Evolutionary conservation across 2,888 invertebrate species (phyloP).

Genomic region (Crocallis elinguaria): DNA sequence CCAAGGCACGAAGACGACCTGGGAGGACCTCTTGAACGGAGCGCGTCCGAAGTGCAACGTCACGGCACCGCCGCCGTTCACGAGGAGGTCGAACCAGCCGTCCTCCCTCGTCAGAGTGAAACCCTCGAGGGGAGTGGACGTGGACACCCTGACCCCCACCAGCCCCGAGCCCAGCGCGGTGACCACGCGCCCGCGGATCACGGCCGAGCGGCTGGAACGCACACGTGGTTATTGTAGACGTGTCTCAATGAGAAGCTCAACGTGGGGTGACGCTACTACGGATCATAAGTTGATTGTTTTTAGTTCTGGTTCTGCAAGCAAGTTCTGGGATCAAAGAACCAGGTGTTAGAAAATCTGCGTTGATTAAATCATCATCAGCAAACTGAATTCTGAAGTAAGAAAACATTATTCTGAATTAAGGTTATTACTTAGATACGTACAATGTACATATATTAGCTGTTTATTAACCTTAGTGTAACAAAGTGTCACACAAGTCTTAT

Average conservation of each 20-base stretch:
- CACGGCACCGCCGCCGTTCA: conserved; percentile 99
- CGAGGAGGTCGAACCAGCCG: conserved; percentile 98
- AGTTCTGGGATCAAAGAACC: too few relatives aligned
- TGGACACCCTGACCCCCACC: conserved; percentile 97
- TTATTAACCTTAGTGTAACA: too few relatives aligned
- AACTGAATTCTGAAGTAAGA: too few relatives aligned
- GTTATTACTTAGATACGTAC: too few relatives aligned
- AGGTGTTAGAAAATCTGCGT: too few relatives aligned
- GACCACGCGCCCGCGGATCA: conserved; percentile 97
- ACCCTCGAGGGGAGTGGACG: conserved; percentile 97
- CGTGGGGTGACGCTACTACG: not conserved
- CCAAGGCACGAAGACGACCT: conserved; percentile 97
- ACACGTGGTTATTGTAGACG: not conserved
- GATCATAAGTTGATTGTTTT: not conserved
- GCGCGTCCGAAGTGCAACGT: conserved; percentile 97
- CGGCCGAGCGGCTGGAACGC: conserved; percentile 94
- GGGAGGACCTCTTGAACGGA: conserved; percentile 94
- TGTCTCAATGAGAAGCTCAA: not conserved
- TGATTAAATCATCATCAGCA: too few relatives aligned
- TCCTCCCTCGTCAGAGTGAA: conserved; percentile 97
- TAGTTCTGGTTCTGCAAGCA: too few relatives aligned
- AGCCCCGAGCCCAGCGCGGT: conserved; percentile 96
- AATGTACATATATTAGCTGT: too few relatives aligned
- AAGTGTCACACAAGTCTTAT: too few relatives aligned
- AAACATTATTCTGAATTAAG: too few relatives aligned